Base-by-base conservation (phyloP, 1,140 invertebrate genomes). In the Asobara japonica region DNA sequence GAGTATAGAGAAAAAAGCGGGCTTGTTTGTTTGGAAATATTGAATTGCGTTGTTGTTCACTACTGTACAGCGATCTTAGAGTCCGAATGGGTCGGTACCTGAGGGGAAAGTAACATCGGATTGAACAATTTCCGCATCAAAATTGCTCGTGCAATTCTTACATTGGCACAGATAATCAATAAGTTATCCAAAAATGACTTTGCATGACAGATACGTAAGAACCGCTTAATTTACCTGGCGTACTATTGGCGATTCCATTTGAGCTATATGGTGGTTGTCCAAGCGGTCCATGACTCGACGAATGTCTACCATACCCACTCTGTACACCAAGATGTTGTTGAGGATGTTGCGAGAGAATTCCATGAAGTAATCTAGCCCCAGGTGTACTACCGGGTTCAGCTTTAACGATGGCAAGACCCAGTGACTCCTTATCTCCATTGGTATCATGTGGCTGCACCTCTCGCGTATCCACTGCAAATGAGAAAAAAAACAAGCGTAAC, bases 291-390 rank as follows among this genome's bases (percentile, higher is more conserved):
- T 86, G 84, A 76, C 80, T 84, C 60, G 77, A 76, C 74, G 86
- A 79, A 74, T 87, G 86, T 68, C 86, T 82, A 62, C 80, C 80
- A 67, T 87, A 88, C 60, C 84, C 83, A 60, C 84, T 87, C 67
- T 85, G 84, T 45, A 84, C 73, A n/a, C 77, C 78, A 65, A 86
- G 72, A 48, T 87, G 86, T 61, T 86, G 86, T 73, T 87, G 86
- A 69, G 87, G 87, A 78, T 90, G 89, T 78, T 90, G 89, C 69
- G 89, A 90, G 16, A 91, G 82, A 60, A 92, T 91, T 8, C 90
- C 90, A 74, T 91, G 91, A 25, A 92, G 86, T 30, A 92, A 88
- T 41, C 86, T 78, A 41, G 84, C 82, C 41, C 85, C 82, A 27
- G 82, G 82, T 75, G 81, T 86, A 69, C 82, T 87, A 71, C 80